Evolutionary conservation across 2,113 vertebrate genomes (phyloP).

Genomic region (Panthera leo): DNA sequence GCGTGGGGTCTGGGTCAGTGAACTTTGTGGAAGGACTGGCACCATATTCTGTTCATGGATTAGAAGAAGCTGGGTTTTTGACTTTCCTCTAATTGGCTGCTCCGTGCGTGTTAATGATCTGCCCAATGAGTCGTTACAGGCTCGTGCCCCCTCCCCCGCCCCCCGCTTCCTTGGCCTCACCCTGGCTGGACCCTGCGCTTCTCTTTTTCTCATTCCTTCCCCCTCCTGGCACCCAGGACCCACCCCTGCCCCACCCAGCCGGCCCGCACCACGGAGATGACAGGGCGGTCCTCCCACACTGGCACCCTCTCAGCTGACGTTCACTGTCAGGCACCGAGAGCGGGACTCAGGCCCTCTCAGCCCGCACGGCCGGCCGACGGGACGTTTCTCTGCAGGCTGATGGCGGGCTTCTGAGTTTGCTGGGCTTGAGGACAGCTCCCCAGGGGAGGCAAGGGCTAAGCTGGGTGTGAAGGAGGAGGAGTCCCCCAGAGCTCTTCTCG

Average conservation of each 20-base stretch:
- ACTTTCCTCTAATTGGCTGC: background rate
- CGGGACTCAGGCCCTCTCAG: background rate
- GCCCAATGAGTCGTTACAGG: background rate
- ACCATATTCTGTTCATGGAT: accelerated
- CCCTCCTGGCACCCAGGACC: too few species aligned
- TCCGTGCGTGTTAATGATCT: conserved; percentile 12
- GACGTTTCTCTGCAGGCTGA: background rate
- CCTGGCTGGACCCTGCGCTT: background rate
- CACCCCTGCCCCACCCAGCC: too few species aligned
- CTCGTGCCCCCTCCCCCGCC: accelerated
- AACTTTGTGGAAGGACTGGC: accelerated
- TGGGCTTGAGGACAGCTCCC: background rate
- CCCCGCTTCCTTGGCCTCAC: accelerated
- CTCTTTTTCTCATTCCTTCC: background rate
- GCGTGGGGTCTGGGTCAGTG: accelerated
- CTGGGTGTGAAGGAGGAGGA: too few species aligned
- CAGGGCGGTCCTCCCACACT: background rate
- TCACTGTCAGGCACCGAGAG: accelerated
- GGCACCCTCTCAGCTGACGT: too few species aligned
- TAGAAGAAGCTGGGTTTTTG: background rate
- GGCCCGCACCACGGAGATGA: background rate
- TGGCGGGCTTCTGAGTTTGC: background rate
- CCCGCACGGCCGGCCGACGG: background rate
- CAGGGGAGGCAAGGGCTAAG: background rate
- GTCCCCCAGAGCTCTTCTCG: background rate